Evolutionary conservation across 2,888 invertebrate genomes (phyloP).

Genomic region (Neelides folsomi): DNA sequence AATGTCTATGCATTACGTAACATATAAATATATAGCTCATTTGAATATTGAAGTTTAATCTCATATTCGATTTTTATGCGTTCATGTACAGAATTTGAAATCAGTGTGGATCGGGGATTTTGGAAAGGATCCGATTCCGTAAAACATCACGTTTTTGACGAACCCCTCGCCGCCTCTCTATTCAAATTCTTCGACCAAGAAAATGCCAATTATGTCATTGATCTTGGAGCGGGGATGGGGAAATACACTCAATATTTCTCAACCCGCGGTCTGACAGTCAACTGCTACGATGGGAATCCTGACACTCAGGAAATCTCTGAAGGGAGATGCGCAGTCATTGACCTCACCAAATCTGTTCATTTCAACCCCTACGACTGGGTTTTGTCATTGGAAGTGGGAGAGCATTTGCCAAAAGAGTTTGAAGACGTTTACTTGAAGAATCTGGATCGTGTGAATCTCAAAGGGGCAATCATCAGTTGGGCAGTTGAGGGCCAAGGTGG

Average conservation of each 20-base stretch:
- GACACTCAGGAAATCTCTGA: conserved; percentile 9
- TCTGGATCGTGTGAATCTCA: conserved; percentile 2
- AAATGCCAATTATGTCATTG: conserved; percentile 4
- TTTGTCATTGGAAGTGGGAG: conserved; percentile 12
- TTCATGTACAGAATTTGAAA: too few species aligned
- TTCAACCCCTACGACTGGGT: conserved; percentile 9
- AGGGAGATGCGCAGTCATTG: conserved; percentile 8
- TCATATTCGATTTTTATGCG: too few species aligned
- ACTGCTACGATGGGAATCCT: conserved; percentile 14
- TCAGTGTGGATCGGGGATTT: too few species aligned
- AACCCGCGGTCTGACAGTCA: conserved; percentile 1
- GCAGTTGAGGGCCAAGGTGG: conserved; percentile 22
- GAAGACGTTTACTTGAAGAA: conserved; percentile 9
- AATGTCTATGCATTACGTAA: too few species aligned
- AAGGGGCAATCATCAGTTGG: conserved; percentile 20
- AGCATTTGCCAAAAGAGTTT: conserved; percentile 10
- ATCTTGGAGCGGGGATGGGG: conserved; percentile 12
- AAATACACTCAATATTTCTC: conserved; percentile 3
- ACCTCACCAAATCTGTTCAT: conserved; percentile 7
- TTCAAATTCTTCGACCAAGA: conserved; percentile 5
- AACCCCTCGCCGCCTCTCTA: neutral
- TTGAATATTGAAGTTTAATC: too few species aligned
- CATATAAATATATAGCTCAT: too few species aligned
- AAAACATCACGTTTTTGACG: conserved; percentile 7
- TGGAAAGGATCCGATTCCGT: neutral